Evolutionary conservation across 2,888 invertebrate genomes (phyloP).

Genomic region (Cantharis flavilabris): DNA sequence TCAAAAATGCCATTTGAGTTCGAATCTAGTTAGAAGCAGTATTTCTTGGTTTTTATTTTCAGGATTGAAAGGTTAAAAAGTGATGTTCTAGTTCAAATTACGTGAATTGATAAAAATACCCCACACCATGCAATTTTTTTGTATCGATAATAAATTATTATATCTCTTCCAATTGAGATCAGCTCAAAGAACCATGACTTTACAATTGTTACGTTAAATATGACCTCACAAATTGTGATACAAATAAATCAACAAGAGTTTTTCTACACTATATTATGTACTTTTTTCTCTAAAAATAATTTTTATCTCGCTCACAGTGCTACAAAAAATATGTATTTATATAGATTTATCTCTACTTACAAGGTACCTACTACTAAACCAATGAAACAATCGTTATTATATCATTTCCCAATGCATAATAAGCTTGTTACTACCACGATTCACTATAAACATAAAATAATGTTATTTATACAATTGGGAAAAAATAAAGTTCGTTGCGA

Average conservation of each 20-base stretch:
- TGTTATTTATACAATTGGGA: neutral
- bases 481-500: neutral
- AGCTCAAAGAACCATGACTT: neutral
- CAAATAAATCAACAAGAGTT: neutral
- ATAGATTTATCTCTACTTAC: neutral
- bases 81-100: neutral
- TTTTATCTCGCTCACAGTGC: neutral
- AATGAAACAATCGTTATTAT: neutral
- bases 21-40: too few species aligned
- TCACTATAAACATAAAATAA: neutral
- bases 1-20: too few species aligned
- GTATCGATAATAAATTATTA: neutral
- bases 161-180: neutral
- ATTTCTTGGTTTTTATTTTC: neutral
- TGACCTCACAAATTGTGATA: neutral
- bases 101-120: neutral
- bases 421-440: neutral
- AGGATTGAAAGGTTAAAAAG: neutral
- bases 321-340: neutral
- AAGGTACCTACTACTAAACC: neutral
- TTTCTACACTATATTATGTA: neutral
- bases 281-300: neutral
- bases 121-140: neutral
- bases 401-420: neutral
- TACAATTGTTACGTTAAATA: neutral